Base-by-base conservation (phyloP, 2,888 invertebrate species). In the Dryadula phaetusa region DNA sequence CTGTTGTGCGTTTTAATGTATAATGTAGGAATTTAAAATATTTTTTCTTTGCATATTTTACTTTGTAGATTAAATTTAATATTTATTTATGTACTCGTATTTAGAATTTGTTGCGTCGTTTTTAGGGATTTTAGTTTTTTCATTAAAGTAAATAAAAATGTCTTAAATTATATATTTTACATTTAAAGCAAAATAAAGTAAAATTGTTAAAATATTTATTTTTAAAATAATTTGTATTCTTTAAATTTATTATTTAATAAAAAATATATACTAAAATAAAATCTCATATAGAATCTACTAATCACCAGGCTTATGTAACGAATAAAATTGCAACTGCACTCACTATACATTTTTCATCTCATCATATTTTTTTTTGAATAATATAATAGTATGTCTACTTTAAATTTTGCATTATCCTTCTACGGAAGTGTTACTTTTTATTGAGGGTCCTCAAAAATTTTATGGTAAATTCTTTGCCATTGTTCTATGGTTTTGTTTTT, bases 401-500 rank as follows among this genome's bases (percentile, higher is more conserved):
- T 37, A n/a, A 22, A 22, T 40, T 28, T 52, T 52, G 16, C 52
- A 52, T 52, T 40, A 40, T 40, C 42, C 28, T 44, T 44, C 14
- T 28, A 7, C 42, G 44, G 28, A 60, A 44, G 44, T 42, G 25
- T 44, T 60, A 37, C 56, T 60, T 58, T 44, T 16, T 60, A 60
- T 60, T 60, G 18, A 60, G 60, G 44, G 28, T 60, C 42, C 60
- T 60, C 40, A 20, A 58, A 47, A 40, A 40, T 47, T 64, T 49
- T 25, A 37, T 56, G 34, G 28, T 28, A 47, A 58, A 49, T 28
- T 47, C 28, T 18, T 60, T 42, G 25, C 42, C 28, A 44, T 60
- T 56, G 56, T 56, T 37, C 5, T 60, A 60, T 40, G 56, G 54
- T 46, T 64, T 64, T 42, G 64, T 65, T 37, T 28, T 49, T 64